Evolutionary conservation across 2,888 invertebrate species (phyloP).

Genomic region (Tenthredo amoena): DNA sequence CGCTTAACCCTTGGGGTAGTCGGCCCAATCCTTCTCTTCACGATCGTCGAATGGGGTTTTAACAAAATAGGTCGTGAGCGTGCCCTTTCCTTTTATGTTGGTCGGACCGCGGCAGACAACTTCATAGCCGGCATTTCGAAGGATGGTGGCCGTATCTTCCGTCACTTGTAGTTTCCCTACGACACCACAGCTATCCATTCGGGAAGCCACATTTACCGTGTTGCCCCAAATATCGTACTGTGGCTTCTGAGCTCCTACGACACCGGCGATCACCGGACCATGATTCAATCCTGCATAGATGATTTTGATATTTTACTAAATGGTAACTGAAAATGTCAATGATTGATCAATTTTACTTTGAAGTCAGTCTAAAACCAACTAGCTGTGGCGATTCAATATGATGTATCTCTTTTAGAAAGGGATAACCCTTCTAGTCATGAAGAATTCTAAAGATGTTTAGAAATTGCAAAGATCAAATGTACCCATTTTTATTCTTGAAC

Average conservation of each 20-base stretch:
- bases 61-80: constrained; percentile 94
- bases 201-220: constrained; percentile 97
- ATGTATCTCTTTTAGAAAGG: too few species aligned
- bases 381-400: too few species aligned
- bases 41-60: constrained; percentile 89
- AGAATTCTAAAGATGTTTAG: too few species aligned
- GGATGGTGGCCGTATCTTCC: constrained; percentile 89
- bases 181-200: constrained; percentile 98
- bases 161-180: constrained; percentile 94
- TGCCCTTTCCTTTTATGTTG: constrained; percentile 97
- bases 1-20: constrained; percentile 35
- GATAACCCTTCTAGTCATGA: too few species aligned
- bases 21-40: constrained; percentile 61
- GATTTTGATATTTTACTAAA: not conserved
- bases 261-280: constrained; percentile 97
- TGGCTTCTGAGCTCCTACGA: constrained; percentile 98
- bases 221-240: constrained; percentile 99
- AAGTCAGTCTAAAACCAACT: too few species aligned
- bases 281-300: constrained; percentile 86
- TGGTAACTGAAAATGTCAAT: not conserved
- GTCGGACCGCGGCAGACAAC: constrained; percentile 96
- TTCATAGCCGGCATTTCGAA: constrained; percentile 91
- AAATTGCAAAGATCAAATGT: too few species aligned
- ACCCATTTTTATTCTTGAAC: too few species aligned
- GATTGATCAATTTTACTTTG: too few species aligned